These are phyloP conservation scores for Alviniconcha strummeri DNA, from an alignment of 2,888 invertebrate species.

Conservation along the genomic window DNA sequence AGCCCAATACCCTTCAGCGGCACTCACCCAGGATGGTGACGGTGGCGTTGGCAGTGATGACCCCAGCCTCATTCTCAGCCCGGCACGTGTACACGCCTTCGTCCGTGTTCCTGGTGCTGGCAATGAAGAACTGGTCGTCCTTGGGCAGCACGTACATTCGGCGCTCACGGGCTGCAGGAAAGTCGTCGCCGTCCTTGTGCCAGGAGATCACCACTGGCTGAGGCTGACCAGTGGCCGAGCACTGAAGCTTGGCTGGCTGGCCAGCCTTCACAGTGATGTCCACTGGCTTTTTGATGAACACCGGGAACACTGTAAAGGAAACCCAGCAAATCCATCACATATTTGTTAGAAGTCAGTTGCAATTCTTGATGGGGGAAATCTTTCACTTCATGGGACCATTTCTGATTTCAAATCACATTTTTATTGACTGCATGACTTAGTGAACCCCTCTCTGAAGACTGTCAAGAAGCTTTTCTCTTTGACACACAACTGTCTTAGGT, in stretches of 20 bases:
- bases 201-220: slow-evolving; percentile 77
- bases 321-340: too few relatives aligned
- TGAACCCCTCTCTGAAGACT: too few relatives aligned
- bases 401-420: too few relatives aligned
- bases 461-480: too few relatives aligned
- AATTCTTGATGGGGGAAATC: too few relatives aligned
- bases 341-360: too few relatives aligned
- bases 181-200: slow-evolving; percentile 75
- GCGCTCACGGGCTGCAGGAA: slow-evolving; percentile 94
- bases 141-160: slow-evolving; percentile 93
- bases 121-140: slow-evolving; percentile 93
- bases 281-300: slow-evolving; percentile 87
- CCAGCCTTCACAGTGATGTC: slow-evolving; percentile 91
- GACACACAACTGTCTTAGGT: too few relatives aligned
- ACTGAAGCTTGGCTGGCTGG: slow-evolving; percentile 89
- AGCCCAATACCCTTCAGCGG: too few relatives aligned
- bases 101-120: slow-evolving; percentile 91
- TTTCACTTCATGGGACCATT: too few relatives aligned
- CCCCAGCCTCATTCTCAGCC: slow-evolving; percentile 92
- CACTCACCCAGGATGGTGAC: slow-evolving; percentile 81
- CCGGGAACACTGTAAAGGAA: slow-evolving; percentile 83
- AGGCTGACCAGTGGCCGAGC: slow-evolving; percentile 92
- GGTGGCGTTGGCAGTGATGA: slow-evolving; percentile 89
- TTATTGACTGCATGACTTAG: too few relatives aligned
- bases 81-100: slow-evolving; percentile 95